Conservation (phyloP, 1,140 invertebrate genomes). For the Caenorhabditis elegans region DNA sequence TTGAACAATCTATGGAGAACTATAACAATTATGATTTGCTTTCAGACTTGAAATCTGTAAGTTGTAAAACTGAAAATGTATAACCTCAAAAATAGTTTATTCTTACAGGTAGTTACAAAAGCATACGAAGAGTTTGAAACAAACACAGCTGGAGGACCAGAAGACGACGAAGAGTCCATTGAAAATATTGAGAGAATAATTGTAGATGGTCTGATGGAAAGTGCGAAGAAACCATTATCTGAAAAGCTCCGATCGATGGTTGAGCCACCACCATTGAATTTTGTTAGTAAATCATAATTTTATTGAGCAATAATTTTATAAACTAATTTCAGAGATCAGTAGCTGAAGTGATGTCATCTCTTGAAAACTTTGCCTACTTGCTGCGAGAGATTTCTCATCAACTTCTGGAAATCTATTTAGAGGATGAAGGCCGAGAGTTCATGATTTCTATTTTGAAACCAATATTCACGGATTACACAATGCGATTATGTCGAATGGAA, state of each 20-base stretch:
- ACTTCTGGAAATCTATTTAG: not conserved
- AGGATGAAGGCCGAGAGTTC: not conserved
- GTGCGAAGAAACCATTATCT: not conserved
- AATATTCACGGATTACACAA: not conserved
- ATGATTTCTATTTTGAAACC: not conserved
- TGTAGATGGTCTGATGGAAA: not conserved
- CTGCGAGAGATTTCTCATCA: constrained; percentile 7
- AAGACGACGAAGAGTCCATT: not conserved
- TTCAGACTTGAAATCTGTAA: not conserved
- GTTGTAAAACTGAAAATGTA: not conserved
- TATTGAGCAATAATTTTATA: not conserved
- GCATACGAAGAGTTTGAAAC: not conserved
- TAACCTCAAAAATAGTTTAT: not conserved
- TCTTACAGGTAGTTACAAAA: not conserved
- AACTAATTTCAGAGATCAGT: not conserved
- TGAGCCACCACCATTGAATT: not conserved
- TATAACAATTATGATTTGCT: constrained; percentile 10
- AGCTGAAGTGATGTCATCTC: not conserved
- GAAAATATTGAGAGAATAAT: constrained; percentile 18
- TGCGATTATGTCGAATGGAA: not conserved
- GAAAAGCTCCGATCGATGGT: not conserved
- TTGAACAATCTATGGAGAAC: not conserved
- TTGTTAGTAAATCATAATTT: not conserved
- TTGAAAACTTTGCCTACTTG: not conserved
- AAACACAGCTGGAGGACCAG: not conserved